Base-by-base conservation (phyloP, 2,888 invertebrate genomes). In the Drosophila rellima region DNA sequence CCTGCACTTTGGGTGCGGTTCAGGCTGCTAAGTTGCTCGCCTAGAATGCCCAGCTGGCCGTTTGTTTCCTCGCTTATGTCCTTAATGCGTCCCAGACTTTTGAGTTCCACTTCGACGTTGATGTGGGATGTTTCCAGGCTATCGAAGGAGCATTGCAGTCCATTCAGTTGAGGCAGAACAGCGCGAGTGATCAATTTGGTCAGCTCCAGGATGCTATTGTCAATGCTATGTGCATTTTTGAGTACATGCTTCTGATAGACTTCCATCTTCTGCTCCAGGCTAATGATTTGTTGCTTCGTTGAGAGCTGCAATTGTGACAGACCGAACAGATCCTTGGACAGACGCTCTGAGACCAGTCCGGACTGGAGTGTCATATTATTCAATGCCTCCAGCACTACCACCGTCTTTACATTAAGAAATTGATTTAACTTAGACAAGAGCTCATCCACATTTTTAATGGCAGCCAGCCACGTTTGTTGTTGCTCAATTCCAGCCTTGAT, bases 41-140 rank as follows among this genome's bases (percentile, higher is more conserved):
- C 63, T 20, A 82, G 23, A 6, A 17, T 26, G 11, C 51, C 44
- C 3, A 82, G 39, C 29, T 74, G 78, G 4, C 7, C 26, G 39
- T 76, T 78, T 0, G 80, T 68, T 5, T 74, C 40, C 13, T 76
- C 61, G 44, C 40, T 54, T 0, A 79, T 15, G 2, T 88, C 65
- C 48, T 65, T 85, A 3, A 82, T 62, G 18, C 61, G 76, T 0
- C 45, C 44, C 15, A 82, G 33, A 2, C 23, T 60, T 52, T 76
- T 85, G 0, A 82, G 63, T 6, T 82, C 88, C 8, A 82, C 79
- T 42, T 82, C 88, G 8, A 79, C 66, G 44, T 82, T 82, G 15
- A 88, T 70, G 11, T 88, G 82, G 0, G 82, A 82, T 3, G 82
- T 88, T 18, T 79, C 88, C 33, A 82, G 50, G 33, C 68, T 82